Percentiles rank a stretch among this genome's conserved stretches.
These are phyloP conservation scores for Agapostemon virescens DNA, from an alignment of 2,888 invertebrate species.

Conservation along the genomic window DNA sequence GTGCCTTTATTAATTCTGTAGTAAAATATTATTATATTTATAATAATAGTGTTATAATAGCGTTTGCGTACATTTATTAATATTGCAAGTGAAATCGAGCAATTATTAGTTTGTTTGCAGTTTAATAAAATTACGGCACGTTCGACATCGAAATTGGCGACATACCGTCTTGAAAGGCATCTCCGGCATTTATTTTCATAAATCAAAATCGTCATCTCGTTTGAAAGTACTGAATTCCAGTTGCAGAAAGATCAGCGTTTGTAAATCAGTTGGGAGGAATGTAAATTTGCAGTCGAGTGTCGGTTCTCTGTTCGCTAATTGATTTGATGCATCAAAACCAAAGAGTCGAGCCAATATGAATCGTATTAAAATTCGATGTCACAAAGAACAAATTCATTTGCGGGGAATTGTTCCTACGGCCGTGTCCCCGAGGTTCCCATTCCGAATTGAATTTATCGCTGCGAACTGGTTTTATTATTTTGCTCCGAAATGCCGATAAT, in stretches of 20 bases:
- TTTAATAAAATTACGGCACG: not conserved
- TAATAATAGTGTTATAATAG: too few relatives aligned
- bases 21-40: too few relatives aligned
- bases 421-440: not conserved
- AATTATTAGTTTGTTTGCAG: not conserved
- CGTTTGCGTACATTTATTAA: too few relatives aligned
- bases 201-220: not conserved
- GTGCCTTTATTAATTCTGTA: not conserved
- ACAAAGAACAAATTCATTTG: constrained; percentile 3
- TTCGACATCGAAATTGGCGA: not conserved
- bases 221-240: not conserved
- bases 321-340: not conserved
- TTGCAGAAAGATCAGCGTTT: not conserved
- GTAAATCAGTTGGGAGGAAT: not conserved
- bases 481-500: constrained; percentile 12
- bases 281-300: not conserved
- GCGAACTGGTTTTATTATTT: not conserved
- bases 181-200: not conserved
- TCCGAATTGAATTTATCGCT: not conserved
- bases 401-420: not conserved
- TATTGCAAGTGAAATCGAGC: not conserved
- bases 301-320: not conserved
- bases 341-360: not conserved
- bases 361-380: not conserved
- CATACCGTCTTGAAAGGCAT: not conserved